Conservation (phyloP, 2,113 vertebrate genomes). For the Rhinopomastus cyanomelas region DNA sequence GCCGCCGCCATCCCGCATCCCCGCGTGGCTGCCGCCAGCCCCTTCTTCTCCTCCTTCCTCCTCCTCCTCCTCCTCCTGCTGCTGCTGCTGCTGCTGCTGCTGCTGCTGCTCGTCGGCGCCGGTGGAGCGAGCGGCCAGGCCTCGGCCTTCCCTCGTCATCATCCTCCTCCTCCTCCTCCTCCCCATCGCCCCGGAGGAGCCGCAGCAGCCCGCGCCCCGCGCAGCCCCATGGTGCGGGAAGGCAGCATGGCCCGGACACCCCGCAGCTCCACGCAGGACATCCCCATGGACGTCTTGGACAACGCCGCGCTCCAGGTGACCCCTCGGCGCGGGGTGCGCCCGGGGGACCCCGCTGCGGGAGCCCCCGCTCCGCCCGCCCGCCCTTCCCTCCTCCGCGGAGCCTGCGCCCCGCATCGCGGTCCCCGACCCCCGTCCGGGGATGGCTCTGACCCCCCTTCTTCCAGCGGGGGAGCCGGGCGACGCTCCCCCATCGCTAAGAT, state of each 20-base stretch:
- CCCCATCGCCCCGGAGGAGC: neutral
- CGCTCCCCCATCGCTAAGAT: too few species aligned
- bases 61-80: neutral
- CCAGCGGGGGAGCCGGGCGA: too few species aligned
- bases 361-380: neutral
- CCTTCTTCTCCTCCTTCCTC: neutral
- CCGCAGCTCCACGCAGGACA: slow-evolving; percentile 95
- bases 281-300: slow-evolving; percentile 97
- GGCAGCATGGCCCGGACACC: slow-evolving; percentile 95
- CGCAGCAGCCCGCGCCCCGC: slow-evolving; percentile 9
- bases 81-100: too few species aligned
- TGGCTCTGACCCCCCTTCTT: too few species aligned
- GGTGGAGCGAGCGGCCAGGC: too few species aligned
- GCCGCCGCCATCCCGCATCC: neutral
- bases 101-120: too few species aligned
- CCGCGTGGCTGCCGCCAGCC: too few species aligned
- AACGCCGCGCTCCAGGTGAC: slow-evolving; percentile 91
- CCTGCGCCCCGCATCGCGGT: too few species aligned
- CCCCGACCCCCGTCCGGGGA: too few species aligned
- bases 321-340: neutral
- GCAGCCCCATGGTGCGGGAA: slow-evolving; percentile 92
- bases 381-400: too few species aligned
- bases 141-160: neutral
- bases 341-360: too few species aligned
- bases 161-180: neutral